Percentiles rank a stretch among this genome's conserved stretches.
These are phyloP conservation scores for Boloria selene DNA, from an alignment of 2,888 invertebrate species.

Conservation along the genomic window DNA sequence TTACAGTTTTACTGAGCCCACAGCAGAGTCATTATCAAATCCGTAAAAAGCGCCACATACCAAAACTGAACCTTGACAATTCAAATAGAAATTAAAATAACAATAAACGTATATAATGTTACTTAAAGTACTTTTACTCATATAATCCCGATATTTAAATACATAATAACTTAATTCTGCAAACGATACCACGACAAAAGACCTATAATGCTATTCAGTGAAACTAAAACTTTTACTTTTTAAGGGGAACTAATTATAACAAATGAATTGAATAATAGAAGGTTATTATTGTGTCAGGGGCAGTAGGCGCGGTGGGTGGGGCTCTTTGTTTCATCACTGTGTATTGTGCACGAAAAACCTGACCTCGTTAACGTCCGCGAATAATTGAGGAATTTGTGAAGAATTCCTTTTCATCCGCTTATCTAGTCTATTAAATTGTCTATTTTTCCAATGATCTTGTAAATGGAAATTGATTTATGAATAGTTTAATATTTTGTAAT, in stretches of 20 bases:
- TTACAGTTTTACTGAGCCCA: too few relatives aligned
- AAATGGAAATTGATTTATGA: background rate
- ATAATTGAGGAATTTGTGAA: constrained; percentile 26
- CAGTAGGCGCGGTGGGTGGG: constrained; percentile 45
- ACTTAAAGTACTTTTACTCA: background rate
- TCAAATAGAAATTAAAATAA: background rate
- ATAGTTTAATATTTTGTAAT: too few relatives aligned
- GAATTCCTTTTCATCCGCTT: constrained; percentile 14
- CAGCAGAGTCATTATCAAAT: too few relatives aligned
- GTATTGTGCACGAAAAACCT: constrained; percentile 45
- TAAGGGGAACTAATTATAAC: constrained; percentile 30
- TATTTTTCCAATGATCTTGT: background rate
- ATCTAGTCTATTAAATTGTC: background rate
- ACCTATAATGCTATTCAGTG: background rate
- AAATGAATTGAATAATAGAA: constrained; percentile 36
- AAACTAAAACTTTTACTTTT: constrained; percentile 20
- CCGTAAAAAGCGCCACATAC: too few relatives aligned
- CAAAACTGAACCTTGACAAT: background rate
- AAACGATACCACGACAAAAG: constrained; percentile 8
- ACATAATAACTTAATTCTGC: constrained; percentile 3
- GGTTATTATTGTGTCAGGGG: constrained; percentile 44
- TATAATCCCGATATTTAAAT: background rate
- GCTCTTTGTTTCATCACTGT: constrained; percentile 44
- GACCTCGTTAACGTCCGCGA: constrained; percentile 37
- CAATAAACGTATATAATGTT: background rate